Conservation (phyloP, 2,797 vertebrate genomes). For the Xiphophorus birchmanni region DNA sequence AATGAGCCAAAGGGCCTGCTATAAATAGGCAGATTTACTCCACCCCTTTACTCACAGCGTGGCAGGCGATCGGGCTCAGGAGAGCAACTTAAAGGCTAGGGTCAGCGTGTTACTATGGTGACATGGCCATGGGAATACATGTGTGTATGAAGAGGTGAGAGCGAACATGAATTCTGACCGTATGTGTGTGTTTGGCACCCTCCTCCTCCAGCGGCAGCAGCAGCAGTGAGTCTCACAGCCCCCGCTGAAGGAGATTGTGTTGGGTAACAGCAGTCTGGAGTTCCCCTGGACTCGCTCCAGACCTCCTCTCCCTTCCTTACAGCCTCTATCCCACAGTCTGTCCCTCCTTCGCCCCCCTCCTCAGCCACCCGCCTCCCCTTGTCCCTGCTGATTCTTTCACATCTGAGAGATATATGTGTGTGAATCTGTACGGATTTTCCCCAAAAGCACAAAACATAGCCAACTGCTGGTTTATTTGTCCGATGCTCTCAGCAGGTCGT, state of each 20-base stretch:
- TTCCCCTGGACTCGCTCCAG: slow-evolving; percentile 85
- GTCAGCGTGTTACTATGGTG: slow-evolving; percentile 81
- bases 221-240: slow-evolving; percentile 63
- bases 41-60: slow-evolving; percentile 60
- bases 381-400: slow-evolving; percentile 56
- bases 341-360: slow-evolving; percentile 43
- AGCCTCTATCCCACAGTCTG: slow-evolving; percentile 63
- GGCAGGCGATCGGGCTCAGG: slow-evolving; percentile 58
- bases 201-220: slow-evolving; percentile 35
- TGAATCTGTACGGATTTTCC: slow-evolving; percentile 38
- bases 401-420: slow-evolving; percentile 44
- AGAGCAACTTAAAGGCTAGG: slow-evolving; percentile 65
- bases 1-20: slow-evolving; percentile 68
- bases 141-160: slow-evolving; percentile 30
- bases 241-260: slow-evolving; percentile 70
- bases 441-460: slow-evolving; percentile 43
- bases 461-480: slow-evolving; percentile 59
- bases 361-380: slow-evolving; percentile 61
- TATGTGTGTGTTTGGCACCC: slow-evolving; percentile 23
- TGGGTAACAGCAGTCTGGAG: slow-evolving; percentile 82
- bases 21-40: slow-evolving; percentile 80
- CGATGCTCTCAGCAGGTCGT: slow-evolving; percentile 32
- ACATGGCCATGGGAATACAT: slow-evolving; percentile 48
- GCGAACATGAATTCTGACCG: slow-evolving; percentile 21
- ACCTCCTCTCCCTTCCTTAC: slow-evolving; percentile 70